Evolutionary conservation across 2,888 invertebrate species (phyloP), one percentile per base, ranked within the genome.

Genomic region (Carterocephalus palaemon): DNA sequence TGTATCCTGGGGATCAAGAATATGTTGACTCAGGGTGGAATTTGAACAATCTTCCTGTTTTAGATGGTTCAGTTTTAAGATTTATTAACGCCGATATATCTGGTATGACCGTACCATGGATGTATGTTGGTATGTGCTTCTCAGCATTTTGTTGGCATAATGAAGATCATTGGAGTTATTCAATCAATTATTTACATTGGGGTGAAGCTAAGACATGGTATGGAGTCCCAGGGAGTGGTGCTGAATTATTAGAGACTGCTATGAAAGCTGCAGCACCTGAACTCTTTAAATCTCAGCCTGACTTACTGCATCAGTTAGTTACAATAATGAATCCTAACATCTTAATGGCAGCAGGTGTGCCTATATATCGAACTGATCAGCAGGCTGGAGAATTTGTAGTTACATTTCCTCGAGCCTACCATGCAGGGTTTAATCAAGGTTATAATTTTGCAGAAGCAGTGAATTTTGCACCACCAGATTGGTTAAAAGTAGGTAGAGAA

Each of bases 51-150:
- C 71, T 94, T 51, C 92, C 94, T 16, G 89, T 92, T 6, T 71
- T 91, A 36, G 89, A 91, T 54, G 90, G 92, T 38, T 92, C 92
- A 33, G 92, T 94, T 0, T 82, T 94, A 41, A 88, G 90, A 57
- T 92, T 92, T 70, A 92, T 94, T 55, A 91, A 92, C 75, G 91
- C 90, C 45, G 92, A 93, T 61, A 93, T 94, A 62, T 93, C 92
- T 46, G 94, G 94, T 32, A 88, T 88, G 88, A 88, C 88, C 62
- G 91, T 93, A 4, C 94, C 94, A 6, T 94, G 94, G 94, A 92
- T 93, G 88, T 94, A 94, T 81, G 93, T 94, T 47, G 94, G 94
- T 24, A 94, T 94, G 94, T 93, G 93, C 62, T 94, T 94, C 75
- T 91, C 92, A 38, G 92, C 93, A 52, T 94, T 94, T 73, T 93